Percentiles rank a stretch among this genome's conserved stretches.
Conservation (phyloP, 1,140 invertebrate genomes). For the Macrosteles quadrilineatus region DNA sequence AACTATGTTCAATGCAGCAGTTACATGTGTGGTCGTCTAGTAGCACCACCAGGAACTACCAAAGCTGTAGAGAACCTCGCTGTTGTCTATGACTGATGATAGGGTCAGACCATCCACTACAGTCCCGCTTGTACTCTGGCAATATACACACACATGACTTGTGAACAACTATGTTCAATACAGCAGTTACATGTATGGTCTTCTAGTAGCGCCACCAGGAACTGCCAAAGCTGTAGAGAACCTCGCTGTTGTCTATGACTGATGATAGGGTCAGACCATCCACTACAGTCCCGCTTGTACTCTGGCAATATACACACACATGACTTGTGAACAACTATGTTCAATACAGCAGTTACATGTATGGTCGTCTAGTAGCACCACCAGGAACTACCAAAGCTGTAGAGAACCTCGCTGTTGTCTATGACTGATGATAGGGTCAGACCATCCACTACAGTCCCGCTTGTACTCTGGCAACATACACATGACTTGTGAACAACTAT, state of each 20-base stretch:
- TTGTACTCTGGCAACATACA: constrained; percentile 16
- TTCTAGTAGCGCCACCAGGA: constrained; percentile 85
- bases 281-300: constrained; percentile 15
- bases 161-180: constrained; percentile 68
- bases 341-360: too few species aligned
- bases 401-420: constrained; percentile 68
- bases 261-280: background rate
- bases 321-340: background rate
- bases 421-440: background rate
- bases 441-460: constrained; percentile 3
- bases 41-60: constrained; percentile 91
- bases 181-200: constrained; percentile 82
- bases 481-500: too few species aligned
- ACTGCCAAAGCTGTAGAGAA: constrained; percentile 92
- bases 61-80: constrained; percentile 85
- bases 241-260: constrained; percentile 57
- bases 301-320: constrained; percentile 10
- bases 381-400: constrained; percentile 93
- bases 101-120: background rate
- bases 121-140: background rate
- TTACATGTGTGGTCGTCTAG: constrained; percentile 83
- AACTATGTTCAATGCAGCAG: constrained; percentile 88
- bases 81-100: background rate
- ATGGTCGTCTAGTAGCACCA: constrained; percentile 86
- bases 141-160: background rate